A percentile compares a stretch with the other conserved stretches of the same genome.
Evolutionary conservation across 2,888 invertebrate species (phyloP).

Genomic region (Spilarctia lutea): DNA sequence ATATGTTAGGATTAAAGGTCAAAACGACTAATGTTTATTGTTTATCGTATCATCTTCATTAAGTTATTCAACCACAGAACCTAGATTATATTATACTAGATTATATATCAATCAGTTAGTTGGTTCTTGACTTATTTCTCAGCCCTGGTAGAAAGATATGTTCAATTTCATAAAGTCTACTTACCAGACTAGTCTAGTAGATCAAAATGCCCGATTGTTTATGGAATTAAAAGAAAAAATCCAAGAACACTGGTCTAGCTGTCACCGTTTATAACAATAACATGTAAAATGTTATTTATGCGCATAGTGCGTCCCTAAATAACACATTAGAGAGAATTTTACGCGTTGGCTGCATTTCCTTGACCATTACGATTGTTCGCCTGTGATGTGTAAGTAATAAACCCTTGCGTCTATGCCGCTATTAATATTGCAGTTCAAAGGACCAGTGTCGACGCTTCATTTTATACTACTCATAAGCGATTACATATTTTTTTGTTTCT

Average conservation of each 20-base stretch:
- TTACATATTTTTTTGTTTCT: constrained; percentile 43
- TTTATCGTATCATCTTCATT: neutral
- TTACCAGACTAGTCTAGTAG: neutral
- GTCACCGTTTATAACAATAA: constrained; percentile 44
- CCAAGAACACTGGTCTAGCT: constrained; percentile 22
- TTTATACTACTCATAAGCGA: constrained; percentile 45
- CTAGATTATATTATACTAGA: neutral
- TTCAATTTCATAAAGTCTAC: neutral
- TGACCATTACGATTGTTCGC: constrained; percentile 64
- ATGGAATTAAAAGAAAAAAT: constrained; percentile 22
- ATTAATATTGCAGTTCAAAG: constrained; percentile 70
- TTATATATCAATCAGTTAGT: neutral
- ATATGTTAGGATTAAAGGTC: too few species aligned
- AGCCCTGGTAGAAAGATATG: neutral
- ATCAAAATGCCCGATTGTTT: neutral
- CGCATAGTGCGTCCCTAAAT: constrained; percentile 45
- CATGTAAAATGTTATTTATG: constrained; percentile 46
- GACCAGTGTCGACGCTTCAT: constrained; percentile 53
- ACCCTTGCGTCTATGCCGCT: constrained; percentile 57
- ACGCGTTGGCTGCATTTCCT: constrained; percentile 66
- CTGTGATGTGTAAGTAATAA: constrained; percentile 68
- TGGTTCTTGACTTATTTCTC: too few species aligned
- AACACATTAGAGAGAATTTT: constrained; percentile 60
- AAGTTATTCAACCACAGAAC: neutral
- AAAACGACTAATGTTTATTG: neutral